Conservation (phyloP, 2,888 invertebrate genomes). For the Phortica magna region DNA sequence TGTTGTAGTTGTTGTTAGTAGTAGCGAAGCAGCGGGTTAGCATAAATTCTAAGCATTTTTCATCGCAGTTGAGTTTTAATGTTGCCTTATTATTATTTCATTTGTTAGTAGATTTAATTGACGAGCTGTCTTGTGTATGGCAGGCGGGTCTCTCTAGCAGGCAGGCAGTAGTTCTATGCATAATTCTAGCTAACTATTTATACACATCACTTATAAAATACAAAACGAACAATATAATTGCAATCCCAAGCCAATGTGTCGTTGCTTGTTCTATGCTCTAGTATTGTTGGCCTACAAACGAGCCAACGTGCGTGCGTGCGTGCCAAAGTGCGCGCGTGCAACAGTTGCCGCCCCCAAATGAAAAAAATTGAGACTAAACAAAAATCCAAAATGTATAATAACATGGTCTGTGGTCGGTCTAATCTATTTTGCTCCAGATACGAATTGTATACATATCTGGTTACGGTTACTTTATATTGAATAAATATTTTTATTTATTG, state of each 20-base stretch:
- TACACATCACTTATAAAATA: neutral
- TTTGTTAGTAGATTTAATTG: neutral
- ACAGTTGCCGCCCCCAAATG: neutral
- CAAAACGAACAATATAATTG: neutral
- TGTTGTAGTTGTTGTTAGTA: constrained; percentile 30
- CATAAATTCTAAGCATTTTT: neutral
- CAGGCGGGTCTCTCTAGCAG: too few relatives aligned
- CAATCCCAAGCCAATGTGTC: neutral
- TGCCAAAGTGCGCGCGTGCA: neutral
- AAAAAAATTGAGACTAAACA: neutral
- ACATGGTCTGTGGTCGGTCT: neutral
- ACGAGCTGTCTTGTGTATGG: neutral
- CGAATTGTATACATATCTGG: constrained; percentile 1
- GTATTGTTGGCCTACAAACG: neutral
- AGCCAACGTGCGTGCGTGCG: neutral
- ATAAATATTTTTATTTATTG: constrained; percentile 55
- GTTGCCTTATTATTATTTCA: neutral
- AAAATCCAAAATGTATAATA: neutral
- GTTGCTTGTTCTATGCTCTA: neutral
- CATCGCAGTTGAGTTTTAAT: neutral
- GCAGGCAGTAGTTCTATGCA: neutral
- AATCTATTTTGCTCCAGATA: neutral
- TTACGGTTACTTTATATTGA: constrained; percentile 50
- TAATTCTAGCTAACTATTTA: neutral
- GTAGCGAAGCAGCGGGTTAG: constrained; percentile 26